Conservation (phyloP, 2,888 invertebrate species). For the Troilus luridus region DNA sequence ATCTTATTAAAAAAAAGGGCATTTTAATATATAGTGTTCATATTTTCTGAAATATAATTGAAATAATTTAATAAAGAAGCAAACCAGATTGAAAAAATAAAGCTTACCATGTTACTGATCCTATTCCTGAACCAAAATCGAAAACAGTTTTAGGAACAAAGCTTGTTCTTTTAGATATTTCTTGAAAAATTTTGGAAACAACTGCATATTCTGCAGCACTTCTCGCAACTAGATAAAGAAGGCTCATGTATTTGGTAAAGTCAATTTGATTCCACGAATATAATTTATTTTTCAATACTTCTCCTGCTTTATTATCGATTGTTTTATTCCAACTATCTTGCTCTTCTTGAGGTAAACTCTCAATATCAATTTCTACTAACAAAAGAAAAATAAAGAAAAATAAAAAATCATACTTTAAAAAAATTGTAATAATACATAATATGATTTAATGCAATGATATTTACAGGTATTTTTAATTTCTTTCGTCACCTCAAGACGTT, state of each 20-base stretch:
- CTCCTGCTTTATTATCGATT: constrained; percentile 73
- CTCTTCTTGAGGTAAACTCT: constrained; percentile 55
- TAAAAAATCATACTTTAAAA: background rate
- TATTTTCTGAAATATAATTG: no score
- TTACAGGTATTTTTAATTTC: constrained; percentile 69
- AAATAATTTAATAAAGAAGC: no score
- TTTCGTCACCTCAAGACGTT: constrained; percentile 68
- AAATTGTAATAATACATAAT: background rate
- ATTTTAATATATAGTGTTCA: no score
- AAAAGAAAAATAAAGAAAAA: background rate
- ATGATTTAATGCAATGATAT: constrained; percentile 54
- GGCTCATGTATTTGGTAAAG: constrained; percentile 76
- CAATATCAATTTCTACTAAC: constrained; percentile 55
- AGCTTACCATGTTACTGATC: constrained; percentile 83
- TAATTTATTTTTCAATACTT: constrained; percentile 74
- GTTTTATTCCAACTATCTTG: constrained; percentile 64
- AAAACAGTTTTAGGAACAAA: constrained; percentile 85
- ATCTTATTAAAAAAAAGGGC: no score
- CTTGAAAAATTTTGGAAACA: constrained; percentile 79
- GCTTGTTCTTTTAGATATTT: constrained; percentile 77
- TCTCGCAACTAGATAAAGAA: constrained; percentile 81
- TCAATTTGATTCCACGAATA: constrained; percentile 83
- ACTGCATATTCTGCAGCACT: constrained; percentile 84
- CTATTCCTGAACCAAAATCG: constrained; percentile 94
- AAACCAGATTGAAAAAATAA: background rate